Base-by-base conservation (phyloP, 2,888 invertebrate species). In the Agriotes lineatus region DNA sequence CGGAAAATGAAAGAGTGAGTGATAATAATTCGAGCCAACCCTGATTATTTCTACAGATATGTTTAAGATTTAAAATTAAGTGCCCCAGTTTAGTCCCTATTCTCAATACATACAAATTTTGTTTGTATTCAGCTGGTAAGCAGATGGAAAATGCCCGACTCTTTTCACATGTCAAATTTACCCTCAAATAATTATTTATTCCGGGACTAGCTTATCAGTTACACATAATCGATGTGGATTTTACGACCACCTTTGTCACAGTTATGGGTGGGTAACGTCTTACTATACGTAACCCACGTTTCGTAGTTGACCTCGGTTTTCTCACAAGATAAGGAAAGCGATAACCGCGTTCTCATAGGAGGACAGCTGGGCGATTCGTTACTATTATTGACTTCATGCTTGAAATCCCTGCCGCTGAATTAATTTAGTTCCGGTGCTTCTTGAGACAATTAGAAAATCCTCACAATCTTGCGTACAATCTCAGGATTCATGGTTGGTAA, bases 401-500 rank as follows among this genome's bases (percentile, higher is more conserved):
- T 64, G 65, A 62, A 61, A 61, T 59, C 39, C 42, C 54, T 22
- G 37, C 54, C 64, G 54, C 44, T 42, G 67, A 62, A 67, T 70
- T 72, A 60, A 69, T 63, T 67, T 65, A 67, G 73, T 72, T 74
- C 70, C 67, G 67, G 66, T 37, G 61, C 50, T 60, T 57, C 70
- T 63, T 48, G 48, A 45, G 42, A 67, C 61, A 69, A 72, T 72
- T 73, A 71, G 68, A 74, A 75, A 75, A 73, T 71, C 65, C 72
- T 74, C 73, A 75, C 71, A 79, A 81, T 81, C 81, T 80, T 77
- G n/a, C 30, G 44, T 76, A 80, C 80, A 81, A 82, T 82, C 81
- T 79, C 76, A 82, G 82, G 82, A 82, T 81, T 80, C 79, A 81
- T 81, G 82, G 80, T 81, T 75, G 75, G 78, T 76, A 78, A 78